phyloP scores from a whole-genome alignment of 2,888 invertebrate genomes.

The Cyaniris semiargus region DNA sequence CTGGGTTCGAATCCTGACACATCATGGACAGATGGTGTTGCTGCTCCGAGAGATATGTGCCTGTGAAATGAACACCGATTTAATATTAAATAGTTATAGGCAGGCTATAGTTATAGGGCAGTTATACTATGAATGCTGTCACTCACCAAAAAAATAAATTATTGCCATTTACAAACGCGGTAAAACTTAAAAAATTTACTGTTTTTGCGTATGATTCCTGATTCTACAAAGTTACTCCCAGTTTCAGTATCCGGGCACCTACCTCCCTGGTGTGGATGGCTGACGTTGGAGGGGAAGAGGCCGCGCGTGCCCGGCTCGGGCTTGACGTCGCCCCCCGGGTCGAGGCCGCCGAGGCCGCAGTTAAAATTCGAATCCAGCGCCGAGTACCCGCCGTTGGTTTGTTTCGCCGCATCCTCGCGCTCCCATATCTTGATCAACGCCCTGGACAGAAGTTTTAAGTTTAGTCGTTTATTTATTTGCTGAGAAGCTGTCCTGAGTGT shows the following conservation, averaged over 20 bases:
- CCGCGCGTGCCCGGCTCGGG: slow-evolving; percentile 70
- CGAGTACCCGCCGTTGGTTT: slow-evolving; percentile 78
- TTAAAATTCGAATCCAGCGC: slow-evolving; percentile 81
- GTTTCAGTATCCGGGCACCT: background rate
- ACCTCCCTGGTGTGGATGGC: slow-evolving; percentile 69
- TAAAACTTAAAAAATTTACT: too few relatives aligned
- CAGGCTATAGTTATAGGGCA: too few relatives aligned
- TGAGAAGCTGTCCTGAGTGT: background rate
- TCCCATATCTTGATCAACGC: slow-evolving; percentile 93
- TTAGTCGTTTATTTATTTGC: background rate
- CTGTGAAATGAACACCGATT: slow-evolving; percentile 47
- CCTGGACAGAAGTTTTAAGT: slow-evolving; percentile 45
- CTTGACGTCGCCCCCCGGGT: slow-evolving; percentile 82
- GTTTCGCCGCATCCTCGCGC: slow-evolving; percentile 82
- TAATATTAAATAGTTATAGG: background rate
- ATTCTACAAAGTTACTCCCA: too few relatives aligned
- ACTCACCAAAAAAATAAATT: too few relatives aligned
- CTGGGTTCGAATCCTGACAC: slow-evolving; percentile 60
- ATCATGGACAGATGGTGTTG: slow-evolving; percentile 71
- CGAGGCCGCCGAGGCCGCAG: slow-evolving; percentile 84
- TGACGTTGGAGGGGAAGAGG: slow-evolving; percentile 62
- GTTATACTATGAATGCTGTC: too few relatives aligned
- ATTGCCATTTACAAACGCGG: too few relatives aligned
- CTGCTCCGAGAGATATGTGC: slow-evolving; percentile 70
- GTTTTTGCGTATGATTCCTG: too few relatives aligned